A percentile compares a stretch with the other conserved stretches of the same genome.
These are phyloP conservation scores for Phrynosoma blainvillii DNA, from an alignment of 2,113 vertebrate genomes.

Conservation along the genomic window DNA sequence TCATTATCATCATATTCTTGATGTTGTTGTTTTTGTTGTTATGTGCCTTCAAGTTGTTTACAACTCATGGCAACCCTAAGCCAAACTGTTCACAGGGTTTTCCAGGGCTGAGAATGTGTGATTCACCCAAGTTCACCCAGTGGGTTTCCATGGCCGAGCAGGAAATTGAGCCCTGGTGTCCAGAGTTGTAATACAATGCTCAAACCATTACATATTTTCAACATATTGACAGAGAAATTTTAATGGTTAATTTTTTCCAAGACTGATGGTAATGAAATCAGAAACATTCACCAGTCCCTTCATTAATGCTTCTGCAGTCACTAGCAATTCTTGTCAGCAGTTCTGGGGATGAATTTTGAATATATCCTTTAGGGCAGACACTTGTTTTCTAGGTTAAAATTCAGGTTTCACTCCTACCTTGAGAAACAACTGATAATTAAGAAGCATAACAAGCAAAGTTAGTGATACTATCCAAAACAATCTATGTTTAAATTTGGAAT, in stretches of 20 bases:
- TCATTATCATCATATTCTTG: not conserved
- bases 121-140: too few relatives aligned
- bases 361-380: conserved; percentile 10
- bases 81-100: too few relatives aligned
- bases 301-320: conserved; percentile 7
- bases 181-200: too few relatives aligned
- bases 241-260: not conserved
- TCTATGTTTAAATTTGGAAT: not conserved
- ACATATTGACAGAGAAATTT: conserved; percentile 14
- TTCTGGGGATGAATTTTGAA: conserved; percentile 26
- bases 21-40: too few relatives aligned
- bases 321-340: conserved; percentile 29
- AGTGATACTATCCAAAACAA: not conserved
- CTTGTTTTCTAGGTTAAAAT: conserved; percentile 30
- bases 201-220: not conserved
- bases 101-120: too few relatives aligned
- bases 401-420: not conserved
- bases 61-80: too few relatives aligned
- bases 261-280: conserved; percentile 5
- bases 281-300: not conserved
- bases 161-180: too few relatives aligned
- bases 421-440: conserved; percentile 17
- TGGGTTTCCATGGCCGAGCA: too few relatives aligned
- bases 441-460: not conserved
- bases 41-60: too few relatives aligned